A percentile compares a stretch with the other conserved stretches of the same genome.
phyloP scores from a whole-genome alignment of 2,113 vertebrate genomes.

The Stegostoma tigrinum region DNA sequence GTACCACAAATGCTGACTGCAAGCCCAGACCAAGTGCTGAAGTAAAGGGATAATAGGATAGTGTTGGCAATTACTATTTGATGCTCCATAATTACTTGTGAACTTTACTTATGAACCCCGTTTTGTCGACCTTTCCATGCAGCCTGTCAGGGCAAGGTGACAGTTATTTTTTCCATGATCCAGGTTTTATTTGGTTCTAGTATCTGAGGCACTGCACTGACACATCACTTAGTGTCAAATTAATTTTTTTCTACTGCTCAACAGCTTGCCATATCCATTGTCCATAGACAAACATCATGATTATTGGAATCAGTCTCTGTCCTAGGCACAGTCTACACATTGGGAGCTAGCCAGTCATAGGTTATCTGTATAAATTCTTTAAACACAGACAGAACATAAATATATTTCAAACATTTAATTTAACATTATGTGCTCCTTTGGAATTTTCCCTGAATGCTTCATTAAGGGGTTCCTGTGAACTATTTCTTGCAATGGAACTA shows the following conservation, averaged over 20 bases:
- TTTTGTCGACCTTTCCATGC: background rate
- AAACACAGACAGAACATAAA: background rate
- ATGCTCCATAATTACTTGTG: background rate
- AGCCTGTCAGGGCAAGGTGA: background rate
- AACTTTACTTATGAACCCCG: background rate
- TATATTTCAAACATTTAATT: background rate
- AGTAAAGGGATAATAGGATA: background rate
- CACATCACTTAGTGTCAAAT: background rate
- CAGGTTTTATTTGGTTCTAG: background rate
- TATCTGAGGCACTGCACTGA: background rate
- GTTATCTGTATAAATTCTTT: too few species aligned
- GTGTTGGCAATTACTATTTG: background rate
- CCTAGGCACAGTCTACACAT: background rate
- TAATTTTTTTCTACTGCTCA: background rate
- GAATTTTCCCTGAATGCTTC: background rate
- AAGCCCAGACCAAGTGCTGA: background rate
- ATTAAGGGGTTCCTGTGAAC: background rate
- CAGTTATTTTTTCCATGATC: background rate
- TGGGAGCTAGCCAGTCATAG: background rate
- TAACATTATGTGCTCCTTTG: background rate
- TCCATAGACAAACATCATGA: background rate
- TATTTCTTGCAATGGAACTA: background rate
- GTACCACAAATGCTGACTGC: background rate
- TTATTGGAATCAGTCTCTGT: background rate
- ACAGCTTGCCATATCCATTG: background rate